These are phyloP conservation scores for Rosalia funebris DNA, from an alignment of 2,888 invertebrate species.

Conservation along the genomic window DNA sequence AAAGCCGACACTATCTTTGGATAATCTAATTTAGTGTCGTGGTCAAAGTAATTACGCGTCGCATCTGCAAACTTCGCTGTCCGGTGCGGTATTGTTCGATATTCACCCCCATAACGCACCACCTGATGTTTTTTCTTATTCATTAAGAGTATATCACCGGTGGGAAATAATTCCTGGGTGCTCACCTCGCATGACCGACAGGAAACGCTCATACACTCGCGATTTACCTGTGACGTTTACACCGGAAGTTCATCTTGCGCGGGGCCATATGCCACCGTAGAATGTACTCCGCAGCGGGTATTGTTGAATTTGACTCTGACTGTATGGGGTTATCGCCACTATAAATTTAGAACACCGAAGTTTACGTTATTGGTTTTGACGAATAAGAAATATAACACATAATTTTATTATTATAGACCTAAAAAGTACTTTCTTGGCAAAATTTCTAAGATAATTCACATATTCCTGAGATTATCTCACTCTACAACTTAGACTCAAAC, in stretches of 20 bases:
- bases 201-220: constrained; percentile 57
- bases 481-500: too few species aligned
- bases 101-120: constrained; percentile 37
- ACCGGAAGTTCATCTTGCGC: constrained; percentile 56
- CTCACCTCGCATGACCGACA: constrained; percentile 58
- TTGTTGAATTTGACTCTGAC: background rate
- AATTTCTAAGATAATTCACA: too few species aligned
- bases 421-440: too few species aligned
- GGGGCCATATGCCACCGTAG: constrained; percentile 55
- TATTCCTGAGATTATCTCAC: too few species aligned
- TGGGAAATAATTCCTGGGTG: constrained; percentile 49
- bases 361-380: too few species aligned
- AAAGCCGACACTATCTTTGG: background rate
- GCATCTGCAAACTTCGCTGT: constrained; percentile 18
- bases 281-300: constrained; percentile 34
- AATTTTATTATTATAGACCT: too few species aligned
- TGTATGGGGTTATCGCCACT: too few species aligned
- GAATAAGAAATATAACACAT: too few species aligned
- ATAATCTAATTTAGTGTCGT: constrained; percentile 7
- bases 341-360: too few species aligned
- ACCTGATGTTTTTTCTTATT: constrained; percentile 52
- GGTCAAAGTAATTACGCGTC: constrained; percentile 1
- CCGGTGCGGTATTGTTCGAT: constrained; percentile 25
- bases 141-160: constrained; percentile 54
- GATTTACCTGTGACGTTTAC: constrained; percentile 52